A percentile compares a stretch with the other conserved stretches of the same genome.
phyloP scores from a whole-genome alignment of 1,140 invertebrate genomes.

The Eupeodes corollae region DNA sequence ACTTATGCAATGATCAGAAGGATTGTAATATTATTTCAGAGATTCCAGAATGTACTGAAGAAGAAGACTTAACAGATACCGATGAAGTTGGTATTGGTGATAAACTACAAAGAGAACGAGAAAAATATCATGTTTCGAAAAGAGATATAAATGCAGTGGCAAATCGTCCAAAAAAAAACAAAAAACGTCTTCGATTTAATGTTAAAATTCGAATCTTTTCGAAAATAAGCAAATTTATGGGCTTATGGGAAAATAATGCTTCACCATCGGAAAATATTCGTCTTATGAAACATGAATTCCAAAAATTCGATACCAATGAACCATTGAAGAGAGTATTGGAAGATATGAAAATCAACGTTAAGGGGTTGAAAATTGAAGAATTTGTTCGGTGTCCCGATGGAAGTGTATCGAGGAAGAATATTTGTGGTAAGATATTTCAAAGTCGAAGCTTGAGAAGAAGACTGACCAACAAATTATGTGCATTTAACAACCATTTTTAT shows the following conservation, averaged over 20 bases:
- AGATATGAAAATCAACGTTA: slow-evolving; percentile 3
- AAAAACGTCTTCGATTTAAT: slow-evolving; percentile 1
- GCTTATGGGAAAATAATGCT: slow-evolving; percentile 2
- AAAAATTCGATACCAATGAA: slow-evolving; percentile 1
- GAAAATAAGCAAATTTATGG: slow-evolving; percentile 2
- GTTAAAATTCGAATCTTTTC: slow-evolving; percentile 1
- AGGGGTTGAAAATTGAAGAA: slow-evolving; percentile 4
- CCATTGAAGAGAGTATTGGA: not conserved
- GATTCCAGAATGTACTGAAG: slow-evolving; percentile 3
- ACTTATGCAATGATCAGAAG: slow-evolving; percentile 1
- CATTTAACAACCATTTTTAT: too few relatives aligned
- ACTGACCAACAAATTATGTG: too few relatives aligned
- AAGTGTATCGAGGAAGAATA: slow-evolving; percentile 20
- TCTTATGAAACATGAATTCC: slow-evolving; percentile 1
- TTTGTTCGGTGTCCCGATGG: slow-evolving; percentile 20
- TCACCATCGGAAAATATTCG: slow-evolving; percentile 3
- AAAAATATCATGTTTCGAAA: too few relatives aligned
- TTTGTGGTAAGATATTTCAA: slow-evolving; percentile 28
- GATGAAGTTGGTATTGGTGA: too few relatives aligned
- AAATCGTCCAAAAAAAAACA: not conserved
- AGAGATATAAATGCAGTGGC: too few relatives aligned
- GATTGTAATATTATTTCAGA: slow-evolving; percentile 5
- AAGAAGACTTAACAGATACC: too few relatives aligned
- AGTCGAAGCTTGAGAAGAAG: slow-evolving; percentile 11
- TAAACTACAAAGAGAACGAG: too few relatives aligned